Conservation (phyloP, 2,797 vertebrate species). For the Macroramphosus scolopax region DNA sequence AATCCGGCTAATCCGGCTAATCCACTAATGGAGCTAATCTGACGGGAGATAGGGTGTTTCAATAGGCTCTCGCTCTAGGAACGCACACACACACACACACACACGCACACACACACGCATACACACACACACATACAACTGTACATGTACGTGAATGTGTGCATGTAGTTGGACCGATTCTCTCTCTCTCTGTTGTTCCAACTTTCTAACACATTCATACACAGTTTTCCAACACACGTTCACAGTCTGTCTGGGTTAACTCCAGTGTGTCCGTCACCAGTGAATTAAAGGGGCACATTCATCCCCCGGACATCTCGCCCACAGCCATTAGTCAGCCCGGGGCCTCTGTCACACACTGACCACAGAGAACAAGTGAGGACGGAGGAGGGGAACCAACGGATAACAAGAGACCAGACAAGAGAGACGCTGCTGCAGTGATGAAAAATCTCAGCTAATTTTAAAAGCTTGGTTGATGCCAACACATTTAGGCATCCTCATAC, state of each 20-base stretch:
- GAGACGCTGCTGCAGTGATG: conserved; percentile 37
- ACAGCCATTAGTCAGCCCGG: conserved; percentile 69
- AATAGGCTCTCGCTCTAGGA: conserved; percentile 55
- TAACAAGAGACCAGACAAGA: conserved; percentile 84
- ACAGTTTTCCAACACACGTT: conserved; percentile 45
- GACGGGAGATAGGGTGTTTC: conserved; percentile 68
- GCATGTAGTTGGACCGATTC: too few species aligned
- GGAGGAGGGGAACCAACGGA: conserved; percentile 34
- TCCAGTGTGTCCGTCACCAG: conserved; percentile 57
- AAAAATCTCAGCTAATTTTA: conserved; percentile 20
- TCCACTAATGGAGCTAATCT: conserved; percentile 78
- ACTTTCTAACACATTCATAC: conserved; percentile 48
- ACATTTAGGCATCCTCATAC: conserved; percentile 84
- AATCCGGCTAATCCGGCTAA: conserved; percentile 74
- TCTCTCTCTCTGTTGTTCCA: conserved; percentile 5
- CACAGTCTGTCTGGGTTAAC: conserved; percentile 51
- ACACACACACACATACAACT: too few species aligned
- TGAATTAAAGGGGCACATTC: conserved; percentile 58
- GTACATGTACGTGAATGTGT: too few species aligned
- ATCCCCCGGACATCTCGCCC: conserved; percentile 60
- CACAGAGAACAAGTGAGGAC: too few species aligned
- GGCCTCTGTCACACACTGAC: conserved; percentile 71
- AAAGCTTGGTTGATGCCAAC: conserved; percentile 14
- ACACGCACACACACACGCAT: too few species aligned
- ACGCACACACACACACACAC: conserved; percentile 17